A percentile compares a stretch with the other conserved stretches of the same genome.
These are phyloP conservation scores for Chrosomus eos DNA, from an alignment of 2,797 vertebrate species.

Conservation along the genomic window DNA sequence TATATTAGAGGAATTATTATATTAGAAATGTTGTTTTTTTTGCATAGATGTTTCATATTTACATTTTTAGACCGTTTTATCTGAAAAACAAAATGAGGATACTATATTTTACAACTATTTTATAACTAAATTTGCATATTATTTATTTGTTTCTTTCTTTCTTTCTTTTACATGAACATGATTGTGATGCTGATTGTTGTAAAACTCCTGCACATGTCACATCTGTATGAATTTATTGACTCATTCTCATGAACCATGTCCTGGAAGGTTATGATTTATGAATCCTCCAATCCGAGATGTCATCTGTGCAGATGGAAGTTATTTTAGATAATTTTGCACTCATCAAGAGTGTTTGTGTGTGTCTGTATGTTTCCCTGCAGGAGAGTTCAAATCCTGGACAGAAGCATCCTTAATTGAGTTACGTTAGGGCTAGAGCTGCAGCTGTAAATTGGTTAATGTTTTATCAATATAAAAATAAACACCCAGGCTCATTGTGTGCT, in stretches of 20 bases:
- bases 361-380: constrained; percentile 1
- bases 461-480: constrained; percentile 65
- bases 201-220: not conserved
- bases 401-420: not conserved
- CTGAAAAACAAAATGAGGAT: not conserved
- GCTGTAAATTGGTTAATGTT: constrained; percentile 59
- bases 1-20: not conserved
- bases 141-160: not conserved
- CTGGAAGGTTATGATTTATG: not conserved
- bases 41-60: no score
- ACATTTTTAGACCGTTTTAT: not conserved
- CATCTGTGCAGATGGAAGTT: constrained; percentile 24
- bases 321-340: constrained; percentile 4
- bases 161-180: not conserved
- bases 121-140: not conserved
- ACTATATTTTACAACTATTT: not conserved
- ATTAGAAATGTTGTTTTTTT: not conserved
- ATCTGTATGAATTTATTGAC: not conserved
- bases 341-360: constrained; percentile 20
- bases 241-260: constrained; percentile 7
- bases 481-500: constrained; percentile 57
- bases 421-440: constrained; percentile 27
- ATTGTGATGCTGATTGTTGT: constrained; percentile 6
- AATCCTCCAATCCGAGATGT: not conserved
- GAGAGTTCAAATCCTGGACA: not conserved